Conservation (phyloP, 1,140 invertebrate genomes). For the Pogonomyrmex barbatus region DNA sequence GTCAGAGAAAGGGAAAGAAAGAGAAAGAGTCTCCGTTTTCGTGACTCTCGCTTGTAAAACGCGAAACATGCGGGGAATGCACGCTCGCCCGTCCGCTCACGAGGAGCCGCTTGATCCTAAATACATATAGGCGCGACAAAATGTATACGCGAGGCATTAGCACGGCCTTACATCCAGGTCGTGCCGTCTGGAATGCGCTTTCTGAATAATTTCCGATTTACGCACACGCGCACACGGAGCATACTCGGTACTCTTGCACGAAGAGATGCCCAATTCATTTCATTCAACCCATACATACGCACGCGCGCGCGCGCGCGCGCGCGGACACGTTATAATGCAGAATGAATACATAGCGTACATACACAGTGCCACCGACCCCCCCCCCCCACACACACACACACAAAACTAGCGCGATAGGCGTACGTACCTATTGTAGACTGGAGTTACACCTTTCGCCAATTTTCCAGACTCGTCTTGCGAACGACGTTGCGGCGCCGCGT, state of each 20-base stretch:
- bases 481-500: neutral
- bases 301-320: neutral
- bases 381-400: too few relatives aligned
- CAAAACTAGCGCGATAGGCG: neutral
- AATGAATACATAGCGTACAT: too few relatives aligned
- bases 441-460: constrained; percentile 25
- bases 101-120: too few relatives aligned
- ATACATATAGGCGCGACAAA: neutral
- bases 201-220: constrained; percentile 44
- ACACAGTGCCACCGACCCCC: too few relatives aligned
- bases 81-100: too few relatives aligned
- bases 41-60: too few relatives aligned
- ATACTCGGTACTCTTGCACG: neutral
- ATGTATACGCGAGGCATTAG: neutral
- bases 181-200: neutral
- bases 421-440: constrained; percentile 37
- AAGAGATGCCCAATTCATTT: neutral
- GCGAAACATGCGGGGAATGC: too few relatives aligned
- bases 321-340: too few relatives aligned
- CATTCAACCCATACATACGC: constrained; percentile 16
- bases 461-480: neutral
- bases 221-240: neutral
- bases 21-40: too few relatives aligned
- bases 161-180: neutral
- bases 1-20: too few relatives aligned